Evolutionary conservation across 2,113 vertebrate species (phyloP).

Genomic region (Delphinus delphis): DNA sequence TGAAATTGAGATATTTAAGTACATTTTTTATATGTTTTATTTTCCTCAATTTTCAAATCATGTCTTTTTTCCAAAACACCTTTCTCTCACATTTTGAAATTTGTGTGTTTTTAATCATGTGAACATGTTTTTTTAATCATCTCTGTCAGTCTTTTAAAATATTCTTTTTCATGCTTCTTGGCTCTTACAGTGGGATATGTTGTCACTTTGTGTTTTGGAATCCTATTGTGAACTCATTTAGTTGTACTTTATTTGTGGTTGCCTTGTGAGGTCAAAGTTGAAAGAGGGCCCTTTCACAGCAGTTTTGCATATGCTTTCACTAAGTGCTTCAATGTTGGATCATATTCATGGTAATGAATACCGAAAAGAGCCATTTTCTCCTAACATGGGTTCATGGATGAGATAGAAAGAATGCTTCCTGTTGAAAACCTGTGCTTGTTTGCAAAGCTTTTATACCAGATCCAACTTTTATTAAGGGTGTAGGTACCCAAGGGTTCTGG

Average conservation of each 20-base stretch:
- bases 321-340: not conserved
- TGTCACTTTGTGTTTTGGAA: not conserved
- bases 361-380: not conserved
- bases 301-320: not conserved
- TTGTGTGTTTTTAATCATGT: not conserved
- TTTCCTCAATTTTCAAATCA: conserved; percentile 2
- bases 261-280: accelerated
- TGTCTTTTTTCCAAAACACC: not conserved
- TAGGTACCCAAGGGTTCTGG: not conserved
- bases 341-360: not conserved
- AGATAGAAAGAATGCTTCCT: not conserved
- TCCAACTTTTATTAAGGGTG: not conserved
- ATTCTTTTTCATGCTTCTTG: not conserved
- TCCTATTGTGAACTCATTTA: not conserved
- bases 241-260: not conserved
- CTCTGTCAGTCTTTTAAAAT: not conserved
- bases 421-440: not conserved
- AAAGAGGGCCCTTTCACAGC: not conserved
- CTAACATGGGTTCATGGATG: not conserved
- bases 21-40: not conserved
- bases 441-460: not conserved
- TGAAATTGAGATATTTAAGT: not conserved
- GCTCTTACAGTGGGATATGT: not conserved
- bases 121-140: not conserved
- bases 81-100: not conserved